phyloP scores from a whole-genome alignment of 2,113 vertebrate species.

The Himantopus leucocephalus region DNA sequence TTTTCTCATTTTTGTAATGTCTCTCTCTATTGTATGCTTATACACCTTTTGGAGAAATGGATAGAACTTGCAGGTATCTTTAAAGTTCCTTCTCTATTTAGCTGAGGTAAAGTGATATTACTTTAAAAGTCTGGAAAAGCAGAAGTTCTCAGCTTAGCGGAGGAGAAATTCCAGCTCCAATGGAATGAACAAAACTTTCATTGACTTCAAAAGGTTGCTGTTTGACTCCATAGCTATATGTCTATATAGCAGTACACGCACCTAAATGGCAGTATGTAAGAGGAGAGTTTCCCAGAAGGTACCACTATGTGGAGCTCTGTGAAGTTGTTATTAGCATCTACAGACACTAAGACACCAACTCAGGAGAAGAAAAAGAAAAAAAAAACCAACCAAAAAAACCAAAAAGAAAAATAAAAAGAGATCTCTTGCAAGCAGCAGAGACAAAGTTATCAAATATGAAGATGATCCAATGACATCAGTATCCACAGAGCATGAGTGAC shows the following conservation, averaged over 20 bases:
- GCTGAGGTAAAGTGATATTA: neutral
- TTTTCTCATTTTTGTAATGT: neutral
- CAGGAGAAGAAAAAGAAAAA: neutral
- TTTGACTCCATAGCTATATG: neutral
- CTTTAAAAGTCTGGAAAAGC: neutral
- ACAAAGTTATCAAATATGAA: neutral
- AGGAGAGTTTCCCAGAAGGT: neutral
- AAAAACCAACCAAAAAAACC: too few relatives aligned
- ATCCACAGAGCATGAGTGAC: neutral
- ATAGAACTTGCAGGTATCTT: neutral
- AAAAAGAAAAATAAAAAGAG: too few relatives aligned
- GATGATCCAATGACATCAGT: neutral
- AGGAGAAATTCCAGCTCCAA: neutral
- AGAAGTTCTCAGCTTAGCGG: neutral
- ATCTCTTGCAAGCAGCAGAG: neutral
- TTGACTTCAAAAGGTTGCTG: neutral
- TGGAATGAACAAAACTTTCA: neutral
- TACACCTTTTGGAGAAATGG: neutral
- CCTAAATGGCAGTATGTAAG: neutral
- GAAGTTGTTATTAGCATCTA: neutral
- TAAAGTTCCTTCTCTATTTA: neutral
- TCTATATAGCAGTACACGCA: fast-evolving
- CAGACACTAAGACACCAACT: neutral
- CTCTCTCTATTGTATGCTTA: neutral
- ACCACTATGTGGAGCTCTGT: neutral